phyloP scores from a whole-genome alignment of 2,797 vertebrate species.

The Xiphorhynchus erythropygius region DNA sequence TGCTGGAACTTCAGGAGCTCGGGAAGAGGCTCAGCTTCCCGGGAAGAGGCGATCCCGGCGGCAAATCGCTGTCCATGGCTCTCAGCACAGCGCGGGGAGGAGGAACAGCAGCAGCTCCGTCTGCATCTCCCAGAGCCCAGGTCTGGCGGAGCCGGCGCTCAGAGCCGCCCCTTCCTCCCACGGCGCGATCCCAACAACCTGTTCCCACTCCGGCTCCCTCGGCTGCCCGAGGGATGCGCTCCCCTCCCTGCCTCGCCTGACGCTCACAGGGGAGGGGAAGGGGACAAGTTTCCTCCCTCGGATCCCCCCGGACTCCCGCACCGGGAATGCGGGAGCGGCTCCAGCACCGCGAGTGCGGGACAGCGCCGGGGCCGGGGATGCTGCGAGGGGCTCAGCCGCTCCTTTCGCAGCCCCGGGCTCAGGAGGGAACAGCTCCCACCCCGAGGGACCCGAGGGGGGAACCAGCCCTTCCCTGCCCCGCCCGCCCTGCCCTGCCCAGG shows the following conservation, averaged over 20 bases:
- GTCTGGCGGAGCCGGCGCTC: neutral
- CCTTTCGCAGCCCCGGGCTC: neutral
- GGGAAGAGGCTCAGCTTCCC: fast-evolving
- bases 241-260: neutral
- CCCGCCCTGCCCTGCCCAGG: neutral
- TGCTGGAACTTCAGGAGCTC: neutral
- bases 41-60: neutral
- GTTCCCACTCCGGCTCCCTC: neutral
- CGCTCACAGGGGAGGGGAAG: neutral
- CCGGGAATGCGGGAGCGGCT: neutral
- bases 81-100: neutral
- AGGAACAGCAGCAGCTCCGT: neutral
- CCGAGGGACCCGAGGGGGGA: neutral
- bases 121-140: neutral
- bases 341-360: neutral
- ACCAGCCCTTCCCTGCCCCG: neutral
- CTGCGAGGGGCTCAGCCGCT: neutral
- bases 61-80: neutral
- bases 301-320: neutral
- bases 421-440: neutral
- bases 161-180: constrained; percentile 29
- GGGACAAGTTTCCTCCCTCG: neutral
- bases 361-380: neutral
- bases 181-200: neutral
- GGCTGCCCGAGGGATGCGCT: neutral